phyloP scores from a whole-genome alignment of 1,140 invertebrate species.

The Theocolax elegans region DNA sequence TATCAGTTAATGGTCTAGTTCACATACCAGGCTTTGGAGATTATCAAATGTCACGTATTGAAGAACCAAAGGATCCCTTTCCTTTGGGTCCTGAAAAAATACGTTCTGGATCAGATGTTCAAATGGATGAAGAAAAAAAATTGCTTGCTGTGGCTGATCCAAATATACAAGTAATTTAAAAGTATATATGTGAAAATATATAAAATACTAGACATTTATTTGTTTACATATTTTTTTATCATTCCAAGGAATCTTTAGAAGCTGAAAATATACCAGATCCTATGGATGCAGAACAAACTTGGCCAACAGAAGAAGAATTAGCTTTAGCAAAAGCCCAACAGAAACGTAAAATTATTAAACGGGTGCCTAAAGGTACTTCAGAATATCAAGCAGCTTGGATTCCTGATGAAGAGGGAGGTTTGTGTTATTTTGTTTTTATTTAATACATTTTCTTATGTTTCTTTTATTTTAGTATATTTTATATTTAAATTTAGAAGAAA shows the following conservation, averaged over 20 bases:
- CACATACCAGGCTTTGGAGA: conserved; percentile 92
- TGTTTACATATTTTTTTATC: conserved; percentile 2
- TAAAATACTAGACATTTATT: no score
- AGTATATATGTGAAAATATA: neutral
- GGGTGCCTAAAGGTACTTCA: conserved; percentile 93
- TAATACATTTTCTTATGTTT: conserved; percentile 7
- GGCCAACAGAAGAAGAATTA: conserved; percentile 93
- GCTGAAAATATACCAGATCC: conserved; percentile 86
- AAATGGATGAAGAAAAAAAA: conserved; percentile 55
- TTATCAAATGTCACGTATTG: conserved; percentile 89
- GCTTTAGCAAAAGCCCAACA: conserved; percentile 74
- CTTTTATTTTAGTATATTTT: neutral
- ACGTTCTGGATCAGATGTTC: conserved; percentile 46
- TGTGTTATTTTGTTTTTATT: conserved; percentile 18
- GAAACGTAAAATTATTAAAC: conserved; percentile 79
- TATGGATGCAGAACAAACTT: conserved; percentile 96
- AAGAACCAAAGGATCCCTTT: conserved; percentile 80
- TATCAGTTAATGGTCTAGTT: conserved; percentile 89
- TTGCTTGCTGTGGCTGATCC: conserved; percentile 77
- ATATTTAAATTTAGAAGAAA: conserved; percentile 32
- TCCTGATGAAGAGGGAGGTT: conserved; percentile 75
- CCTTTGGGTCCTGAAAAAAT: conserved; percentile 61
- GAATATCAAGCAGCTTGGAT: conserved; percentile 98
- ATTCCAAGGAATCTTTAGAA: conserved; percentile 75
- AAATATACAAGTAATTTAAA: conserved; percentile 71